A percentile compares a stretch with the other conserved stretches of the same genome.
These are phyloP conservation scores for Drosophila cracens DNA, from an alignment of 2,888 invertebrate species.

Conservation along the genomic window DNA sequence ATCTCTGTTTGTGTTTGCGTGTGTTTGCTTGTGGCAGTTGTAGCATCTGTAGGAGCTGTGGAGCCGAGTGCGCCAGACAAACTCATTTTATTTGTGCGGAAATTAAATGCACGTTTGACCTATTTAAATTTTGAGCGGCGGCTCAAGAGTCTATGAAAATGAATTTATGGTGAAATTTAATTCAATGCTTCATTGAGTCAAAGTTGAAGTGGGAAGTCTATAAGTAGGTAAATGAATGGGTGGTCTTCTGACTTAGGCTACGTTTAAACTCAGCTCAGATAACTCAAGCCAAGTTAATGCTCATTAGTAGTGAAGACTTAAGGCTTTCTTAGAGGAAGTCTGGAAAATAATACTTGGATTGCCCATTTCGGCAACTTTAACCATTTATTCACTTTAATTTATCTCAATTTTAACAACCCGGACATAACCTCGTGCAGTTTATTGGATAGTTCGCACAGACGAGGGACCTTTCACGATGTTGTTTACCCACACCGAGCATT, in stretches of 20 bases:
- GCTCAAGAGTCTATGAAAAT: slow-evolving; percentile 49
- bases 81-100: slow-evolving; percentile 74
- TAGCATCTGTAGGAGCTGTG: slow-evolving; percentile 37
- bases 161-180: slow-evolving; percentile 68
- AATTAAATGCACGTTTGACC: slow-evolving; percentile 81
- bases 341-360: not conserved
- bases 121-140: slow-evolving; percentile 64
- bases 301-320: not conserved
- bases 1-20: slow-evolving; percentile 24
- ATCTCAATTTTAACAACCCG: slow-evolving; percentile 34
- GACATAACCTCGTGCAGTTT: slow-evolving; percentile 53
- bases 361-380: not conserved
- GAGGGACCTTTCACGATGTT: not conserved
- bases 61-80: slow-evolving; percentile 54
- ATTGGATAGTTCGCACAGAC: slow-evolving; percentile 45
- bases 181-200: slow-evolving; percentile 41
- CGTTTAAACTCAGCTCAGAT: not conserved
- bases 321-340: rapidly evolving
- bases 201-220: not conserved
- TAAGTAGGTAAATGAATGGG: not conserved
- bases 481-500: slow-evolving; percentile 24
- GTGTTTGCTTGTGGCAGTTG: slow-evolving; percentile 28
- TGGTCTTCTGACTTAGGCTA: not conserved
- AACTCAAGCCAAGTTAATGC: not conserved
- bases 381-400: slow-evolving; percentile 62